Conservation (phyloP, 2,888 invertebrate genomes). For the Platycheirus rosarum region DNA sequence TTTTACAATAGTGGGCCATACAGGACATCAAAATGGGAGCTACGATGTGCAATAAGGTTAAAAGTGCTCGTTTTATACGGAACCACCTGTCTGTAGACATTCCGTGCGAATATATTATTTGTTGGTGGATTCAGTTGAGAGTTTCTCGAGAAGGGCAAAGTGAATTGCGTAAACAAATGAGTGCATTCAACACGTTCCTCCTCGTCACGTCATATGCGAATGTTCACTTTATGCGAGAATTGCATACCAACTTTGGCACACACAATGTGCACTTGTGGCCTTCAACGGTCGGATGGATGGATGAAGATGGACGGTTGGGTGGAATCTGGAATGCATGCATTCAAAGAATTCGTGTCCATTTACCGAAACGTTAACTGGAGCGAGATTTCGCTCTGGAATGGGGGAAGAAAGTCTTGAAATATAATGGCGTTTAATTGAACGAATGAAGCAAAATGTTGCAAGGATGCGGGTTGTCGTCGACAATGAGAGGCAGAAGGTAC, state of each 20-base stretch:
- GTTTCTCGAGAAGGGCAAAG: not conserved
- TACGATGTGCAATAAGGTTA: not conserved
- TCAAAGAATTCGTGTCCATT: slow-evolving; percentile 54
- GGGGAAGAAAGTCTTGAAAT: slow-evolving; percentile 39
- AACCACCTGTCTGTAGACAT: not conserved
- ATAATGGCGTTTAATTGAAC: slow-evolving; percentile 60
- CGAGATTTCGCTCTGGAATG: slow-evolving; percentile 51
- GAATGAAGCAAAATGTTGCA: slow-evolving; percentile 4
- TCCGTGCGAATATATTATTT: slow-evolving; percentile 1
- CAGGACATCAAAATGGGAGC: not conserved
- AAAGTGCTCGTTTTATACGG: slow-evolving; percentile 2
- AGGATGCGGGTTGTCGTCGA: not conserved
- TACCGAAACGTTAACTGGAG: slow-evolving; percentile 60
- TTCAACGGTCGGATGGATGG: slow-evolving; percentile 32
- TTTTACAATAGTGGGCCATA: not conserved
- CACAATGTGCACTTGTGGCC: not conserved
- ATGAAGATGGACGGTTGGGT: slow-evolving; percentile 39
- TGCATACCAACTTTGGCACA: slow-evolving; percentile 56
- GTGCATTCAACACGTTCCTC: slow-evolving; percentile 61
- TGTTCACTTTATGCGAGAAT: slow-evolving; percentile 49
- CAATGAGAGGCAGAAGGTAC: too few species aligned
- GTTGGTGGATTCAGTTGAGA: slow-evolving; percentile 3
- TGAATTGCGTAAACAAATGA: slow-evolving; percentile 51
- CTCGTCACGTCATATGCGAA: slow-evolving; percentile 50
- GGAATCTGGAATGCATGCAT: slow-evolving; percentile 23